Percentiles rank a stretch among this genome's conserved stretches.
Evolutionary conservation across 2,888 invertebrate species (phyloP).

Genomic region (Tetranychus piercei): DNA sequence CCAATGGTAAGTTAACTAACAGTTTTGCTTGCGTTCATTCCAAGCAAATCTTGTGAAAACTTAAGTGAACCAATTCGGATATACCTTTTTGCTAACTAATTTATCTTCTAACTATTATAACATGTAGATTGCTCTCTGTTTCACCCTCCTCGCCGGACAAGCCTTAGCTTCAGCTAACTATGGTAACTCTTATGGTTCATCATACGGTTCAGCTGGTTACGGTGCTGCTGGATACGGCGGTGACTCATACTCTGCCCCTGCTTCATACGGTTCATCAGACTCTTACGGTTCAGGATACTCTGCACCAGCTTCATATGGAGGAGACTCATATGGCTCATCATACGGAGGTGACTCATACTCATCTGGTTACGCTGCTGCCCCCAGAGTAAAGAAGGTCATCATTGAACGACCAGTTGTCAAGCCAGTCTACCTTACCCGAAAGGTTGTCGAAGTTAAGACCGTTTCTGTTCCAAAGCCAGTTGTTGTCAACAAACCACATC

Average conservation of each 20-base stretch:
- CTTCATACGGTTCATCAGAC: no score
- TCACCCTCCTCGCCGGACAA: neutral
- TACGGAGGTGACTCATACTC: neutral
- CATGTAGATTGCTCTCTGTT: neutral
- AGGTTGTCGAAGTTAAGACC: neutral
- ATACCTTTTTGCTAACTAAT: no score
- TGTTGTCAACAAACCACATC: neutral
- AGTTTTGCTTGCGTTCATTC: no score
- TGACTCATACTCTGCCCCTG: neutral
- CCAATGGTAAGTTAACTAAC: neutral
- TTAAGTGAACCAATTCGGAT: no score
- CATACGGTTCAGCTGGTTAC: neutral
- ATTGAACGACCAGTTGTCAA: constrained; percentile 3
- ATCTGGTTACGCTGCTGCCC: neutral
- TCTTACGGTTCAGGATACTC: no score
- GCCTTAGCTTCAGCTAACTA: neutral
- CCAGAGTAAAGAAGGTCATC: neutral
- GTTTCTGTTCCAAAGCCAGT: neutral
- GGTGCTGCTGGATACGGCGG: neutral
- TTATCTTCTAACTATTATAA: neutral
- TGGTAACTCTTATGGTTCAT: no score
- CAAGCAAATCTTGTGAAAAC: no score
- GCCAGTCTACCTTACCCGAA: constrained; percentile 5
- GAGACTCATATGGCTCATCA: neutral
- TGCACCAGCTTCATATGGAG: neutral